These are phyloP conservation scores for Nestor notabilis DNA, from an alignment of 2,113 vertebrate species.

Conservation along the genomic window DNA sequence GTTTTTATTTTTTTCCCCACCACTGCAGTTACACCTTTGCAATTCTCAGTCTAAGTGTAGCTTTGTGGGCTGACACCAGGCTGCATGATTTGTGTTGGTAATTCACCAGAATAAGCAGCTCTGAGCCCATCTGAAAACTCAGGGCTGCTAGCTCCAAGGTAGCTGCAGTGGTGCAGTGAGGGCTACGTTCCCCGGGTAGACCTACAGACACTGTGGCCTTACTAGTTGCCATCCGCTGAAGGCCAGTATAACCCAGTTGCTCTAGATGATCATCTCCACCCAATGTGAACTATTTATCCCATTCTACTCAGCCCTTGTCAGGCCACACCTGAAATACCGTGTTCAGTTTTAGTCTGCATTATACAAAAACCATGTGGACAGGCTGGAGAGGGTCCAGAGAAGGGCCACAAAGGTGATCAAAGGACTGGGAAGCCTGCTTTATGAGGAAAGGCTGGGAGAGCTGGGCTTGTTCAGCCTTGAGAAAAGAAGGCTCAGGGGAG, in stretches of 20 bases:
- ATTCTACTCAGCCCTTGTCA: not conserved
- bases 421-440: not conserved
- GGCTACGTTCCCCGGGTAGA: not conserved
- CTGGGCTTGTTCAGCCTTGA: not conserved
- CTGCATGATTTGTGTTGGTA: not conserved
- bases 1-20: not conserved
- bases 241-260: not conserved
- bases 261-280: not conserved
- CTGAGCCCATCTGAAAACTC: not conserved
- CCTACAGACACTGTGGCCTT: not conserved
- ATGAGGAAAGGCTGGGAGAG: not conserved
- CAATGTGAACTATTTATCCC: not conserved
- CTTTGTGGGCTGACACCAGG: not conserved
- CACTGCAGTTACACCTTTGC: constrained; percentile 18
- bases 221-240: not conserved
- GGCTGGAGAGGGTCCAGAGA: not conserved
- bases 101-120: not conserved
- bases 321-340: not conserved
- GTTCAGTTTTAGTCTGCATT: not conserved
- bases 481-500: not conserved
- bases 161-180: fast-evolving
- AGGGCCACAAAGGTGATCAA: not conserved
- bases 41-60: not conserved
- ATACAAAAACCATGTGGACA: not conserved
- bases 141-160: not conserved